These are phyloP conservation scores for Sinotaia quadrata DNA, from an alignment of 2,888 invertebrate species.

Conservation along the genomic window DNA sequence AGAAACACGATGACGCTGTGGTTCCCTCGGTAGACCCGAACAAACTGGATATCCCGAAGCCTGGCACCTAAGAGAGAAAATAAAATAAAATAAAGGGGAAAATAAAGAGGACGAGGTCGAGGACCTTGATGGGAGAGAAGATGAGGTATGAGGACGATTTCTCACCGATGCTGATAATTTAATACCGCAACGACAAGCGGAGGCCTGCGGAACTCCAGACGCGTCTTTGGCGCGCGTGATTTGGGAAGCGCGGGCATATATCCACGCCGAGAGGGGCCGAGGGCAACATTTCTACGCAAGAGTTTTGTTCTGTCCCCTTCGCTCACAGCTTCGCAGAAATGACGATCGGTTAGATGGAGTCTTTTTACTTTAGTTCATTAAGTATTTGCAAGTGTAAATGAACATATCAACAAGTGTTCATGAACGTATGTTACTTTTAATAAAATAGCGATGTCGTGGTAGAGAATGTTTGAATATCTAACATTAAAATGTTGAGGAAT, in stretches of 20 bases:
- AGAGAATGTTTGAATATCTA: no score
- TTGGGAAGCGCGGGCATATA: background rate
- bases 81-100: background rate
- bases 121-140: background rate
- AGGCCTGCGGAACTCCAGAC: background rate
- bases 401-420: no score
- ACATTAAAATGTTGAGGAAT: no score
- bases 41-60: background rate
- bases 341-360: no score
- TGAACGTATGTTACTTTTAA: no score
- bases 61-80: background rate
- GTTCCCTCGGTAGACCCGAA: background rate
- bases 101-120: background rate
- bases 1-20: background rate
- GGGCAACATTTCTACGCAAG: no score
- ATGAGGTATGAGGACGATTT: constrained; percentile 1
- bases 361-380: no score
- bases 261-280: no score
- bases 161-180: constrained; percentile 6
- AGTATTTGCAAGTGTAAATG: no score
- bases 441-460: no score
- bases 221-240: background rate
- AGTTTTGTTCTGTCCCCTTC: no score
- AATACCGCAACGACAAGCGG: background rate
- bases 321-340: no score